These are phyloP conservation scores for Podiceps cristatus DNA, from an alignment of 2,113 vertebrate species.

Conservation along the genomic window DNA sequence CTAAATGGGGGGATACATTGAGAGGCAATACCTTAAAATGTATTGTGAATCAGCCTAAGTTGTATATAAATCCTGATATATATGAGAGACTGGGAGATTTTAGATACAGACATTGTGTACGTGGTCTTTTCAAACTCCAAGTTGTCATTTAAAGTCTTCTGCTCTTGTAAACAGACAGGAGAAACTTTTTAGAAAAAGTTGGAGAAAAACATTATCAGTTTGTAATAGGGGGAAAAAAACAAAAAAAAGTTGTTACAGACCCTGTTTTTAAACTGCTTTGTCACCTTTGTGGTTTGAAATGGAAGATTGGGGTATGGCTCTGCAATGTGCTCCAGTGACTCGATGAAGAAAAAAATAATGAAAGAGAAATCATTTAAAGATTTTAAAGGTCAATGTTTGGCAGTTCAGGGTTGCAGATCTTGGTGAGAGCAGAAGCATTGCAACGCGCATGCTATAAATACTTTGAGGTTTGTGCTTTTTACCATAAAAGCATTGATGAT, in stretches of 20 bases:
- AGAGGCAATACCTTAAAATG: not conserved
- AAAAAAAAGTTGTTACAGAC: not conserved
- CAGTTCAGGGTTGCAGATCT: not conserved
- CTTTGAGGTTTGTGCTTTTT: not conserved
- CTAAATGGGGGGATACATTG: not conserved
- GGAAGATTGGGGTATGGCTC: not conserved
- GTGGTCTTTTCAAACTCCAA: not conserved
- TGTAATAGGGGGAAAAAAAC: not conserved
- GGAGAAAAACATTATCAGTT: not conserved
- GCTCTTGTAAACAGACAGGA: not conserved
- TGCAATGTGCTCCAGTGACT: rapidly evolving
- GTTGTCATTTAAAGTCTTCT: not conserved
- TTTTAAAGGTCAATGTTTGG: not conserved
- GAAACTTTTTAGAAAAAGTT: not conserved
- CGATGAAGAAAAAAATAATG: rapidly evolving
- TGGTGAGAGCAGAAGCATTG: not conserved
- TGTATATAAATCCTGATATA: not conserved
- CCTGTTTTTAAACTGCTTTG: not conserved
- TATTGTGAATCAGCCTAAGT: not conserved
- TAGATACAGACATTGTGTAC: no score
- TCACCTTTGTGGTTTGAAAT: not conserved
- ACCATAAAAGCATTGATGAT: not conserved
- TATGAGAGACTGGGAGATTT: not conserved
- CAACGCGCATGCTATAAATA: not conserved
- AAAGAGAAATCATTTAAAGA: rapidly evolving